Base-by-base conservation (phyloP, 2,113 vertebrate genomes). In the Pelecanoides urinatrix region DNA sequence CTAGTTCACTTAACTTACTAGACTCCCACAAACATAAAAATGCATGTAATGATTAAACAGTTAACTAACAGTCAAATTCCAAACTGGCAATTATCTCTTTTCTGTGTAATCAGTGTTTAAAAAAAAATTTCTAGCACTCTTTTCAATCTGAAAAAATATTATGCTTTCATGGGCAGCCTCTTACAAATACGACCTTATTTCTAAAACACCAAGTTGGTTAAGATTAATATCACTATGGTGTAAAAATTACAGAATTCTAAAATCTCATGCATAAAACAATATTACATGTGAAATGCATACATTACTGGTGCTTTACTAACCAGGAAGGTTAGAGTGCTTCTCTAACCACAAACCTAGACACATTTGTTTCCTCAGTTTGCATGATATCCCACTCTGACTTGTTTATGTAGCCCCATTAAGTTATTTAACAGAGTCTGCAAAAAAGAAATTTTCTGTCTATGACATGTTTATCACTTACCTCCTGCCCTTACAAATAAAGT, bases 1-100 rank as follows among this genome's bases (percentile, higher is more conserved):
- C 59, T 44, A 67, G 36, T 62, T 94, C 22, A 63, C 91, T 67
- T 91, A 61, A 67, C 12, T 78, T 50, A 44, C 29, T 49, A 44
- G 67, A 85, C 86, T 96, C 84, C 86, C 89, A 88, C 80, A 81
- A 73, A 63, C 26, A 74, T 32, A 82, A 75, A 77, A 94, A 82
- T 44, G 27, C 22, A 29, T 47, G 17, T 36, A 84, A 70, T 61
- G n/a, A 70, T 42, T 80, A 14, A 87, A 66, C 42, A 83, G 52
- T 9, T 89, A 34, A 13, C 20, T 79, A 85, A 72, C 50, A 27
- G 26, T 61, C 66, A 94, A 61, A 91, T 92, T 83, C 53, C 79
- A 88, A 61, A 73, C 12, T 34, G 36, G 4, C 6, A 76, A 76
- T 73, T 3, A 4, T 68, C 22, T 67, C 25, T 55, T 74, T 59